Percentiles rank a stretch among this genome's conserved stretches.
These are phyloP conservation scores for Anolis sagrei DNA, from an alignment of 2,113 vertebrate genomes.

Conservation along the genomic window DNA sequence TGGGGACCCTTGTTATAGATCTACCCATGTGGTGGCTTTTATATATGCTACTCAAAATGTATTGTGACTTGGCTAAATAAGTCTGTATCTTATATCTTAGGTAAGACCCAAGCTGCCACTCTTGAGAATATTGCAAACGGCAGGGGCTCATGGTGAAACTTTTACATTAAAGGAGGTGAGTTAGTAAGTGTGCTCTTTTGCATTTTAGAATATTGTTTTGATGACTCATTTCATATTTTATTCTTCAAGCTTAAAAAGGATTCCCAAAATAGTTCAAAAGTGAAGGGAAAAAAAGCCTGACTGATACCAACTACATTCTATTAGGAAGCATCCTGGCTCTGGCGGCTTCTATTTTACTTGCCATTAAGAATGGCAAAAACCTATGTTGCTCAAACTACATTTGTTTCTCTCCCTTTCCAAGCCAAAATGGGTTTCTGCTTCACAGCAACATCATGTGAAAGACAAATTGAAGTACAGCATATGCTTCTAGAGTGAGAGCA, in stretches of 20 bases:
- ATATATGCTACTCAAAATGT: not conserved
- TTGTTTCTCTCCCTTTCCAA: not conserved
- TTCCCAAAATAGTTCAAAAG: not conserved
- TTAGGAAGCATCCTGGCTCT: not conserved
- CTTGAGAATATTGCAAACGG: constrained; percentile 90
- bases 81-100: constrained; percentile 64
- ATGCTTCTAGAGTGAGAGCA: not conserved
- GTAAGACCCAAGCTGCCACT: constrained; percentile 87
- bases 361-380: not conserved
- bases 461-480: not conserved
- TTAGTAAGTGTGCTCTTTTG: not conserved
- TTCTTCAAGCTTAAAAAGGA: not conserved
- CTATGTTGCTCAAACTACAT: not conserved
- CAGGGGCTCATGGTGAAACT: constrained; percentile 90
- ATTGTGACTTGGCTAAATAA: fast-evolving
- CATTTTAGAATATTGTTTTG: not conserved
- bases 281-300: not conserved
- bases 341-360: not conserved
- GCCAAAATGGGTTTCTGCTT: not conserved
- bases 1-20: not conserved
- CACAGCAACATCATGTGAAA: not conserved
- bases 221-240: not conserved
- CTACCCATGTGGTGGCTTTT: fast-evolving
- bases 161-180: constrained; percentile 95
- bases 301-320: not conserved